Conservation (phyloP, 2,113 vertebrate genomes). For the Bothrops jararaca region DNA sequence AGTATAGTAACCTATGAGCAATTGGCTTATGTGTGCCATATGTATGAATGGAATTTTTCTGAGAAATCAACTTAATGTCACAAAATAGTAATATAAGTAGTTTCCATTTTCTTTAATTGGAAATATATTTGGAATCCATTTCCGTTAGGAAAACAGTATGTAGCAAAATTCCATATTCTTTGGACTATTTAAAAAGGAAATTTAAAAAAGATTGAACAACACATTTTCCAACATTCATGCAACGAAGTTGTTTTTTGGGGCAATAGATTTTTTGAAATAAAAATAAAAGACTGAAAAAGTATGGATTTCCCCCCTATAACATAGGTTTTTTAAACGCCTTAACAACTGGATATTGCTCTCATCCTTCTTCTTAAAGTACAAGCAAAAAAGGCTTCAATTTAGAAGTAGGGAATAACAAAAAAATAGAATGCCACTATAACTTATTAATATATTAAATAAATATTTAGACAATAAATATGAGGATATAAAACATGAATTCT, state of each 20-base stretch:
- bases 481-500: not conserved
- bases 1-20: not conserved
- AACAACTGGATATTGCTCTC: not conserved
- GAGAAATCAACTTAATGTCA: not conserved
- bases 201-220: not conserved
- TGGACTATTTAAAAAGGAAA: not conserved
- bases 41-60: not conserved
- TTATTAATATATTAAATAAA: not conserved
- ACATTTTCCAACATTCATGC: conserved; percentile 1
- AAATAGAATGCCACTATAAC: not conserved
- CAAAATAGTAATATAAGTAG: not conserved
- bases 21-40: not conserved
- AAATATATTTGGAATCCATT: not conserved
- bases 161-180: not conserved
- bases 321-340: conserved; percentile 19
- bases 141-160: not conserved
- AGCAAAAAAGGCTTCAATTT: not conserved
- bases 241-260: not conserved
- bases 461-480: not conserved
- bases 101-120: not conserved
- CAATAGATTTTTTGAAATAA: not conserved
- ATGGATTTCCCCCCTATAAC: not conserved
- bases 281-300: not conserved
- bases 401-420: not conserved
- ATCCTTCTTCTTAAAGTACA: conserved; percentile 20